Evolutionary conservation across 2,797 vertebrate species (phyloP), one percentile per base, ranked within the genome.

Genomic region (Aulostomus chinensis): DNA sequence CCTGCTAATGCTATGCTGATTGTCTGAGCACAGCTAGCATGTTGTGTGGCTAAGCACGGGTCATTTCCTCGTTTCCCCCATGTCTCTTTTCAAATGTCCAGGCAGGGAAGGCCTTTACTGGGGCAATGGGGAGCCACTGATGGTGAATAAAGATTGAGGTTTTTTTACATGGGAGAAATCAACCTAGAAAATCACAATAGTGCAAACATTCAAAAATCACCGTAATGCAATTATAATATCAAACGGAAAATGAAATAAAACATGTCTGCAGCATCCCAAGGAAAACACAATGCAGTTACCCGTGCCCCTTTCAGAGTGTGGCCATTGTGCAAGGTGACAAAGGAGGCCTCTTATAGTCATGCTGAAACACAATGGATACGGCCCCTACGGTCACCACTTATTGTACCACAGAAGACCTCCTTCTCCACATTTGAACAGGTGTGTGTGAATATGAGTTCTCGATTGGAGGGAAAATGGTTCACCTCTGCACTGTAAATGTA

Each of bases 41-140:
- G 78, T 55, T 66, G 79, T 60, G 77, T 80, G 70, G 76, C 69
- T 74, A 73, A 82, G 54, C 65, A 78, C 7, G 77, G 77, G 80
- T 82, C 76, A 85, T 87, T 88, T 90, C 84, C 80, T 81, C 71
- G 9, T 78, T 83, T 77, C 75, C 64, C 58, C 56, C 68, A 64
- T 40, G 66, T 62, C 66, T 76, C 76, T 52, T 79, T 87, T 82
- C 69, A 84, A 58, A 61, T 16, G 46, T 49, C 28, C 64, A 78
- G 45, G 50, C 66, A 58, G 67, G 76, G 68, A 78, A 55, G 63
- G 57, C 55, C 73, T 67, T 78, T 53, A 56, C 63, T 15, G 51
- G 43, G 51, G 26, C 22, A 1, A 57, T 59, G 60, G 59, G 61
- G 53, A 64, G 57, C 47, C 49, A n/a, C 40, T 39, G 51, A 65